Conservation (phyloP, 2,888 invertebrate species). For the Corbicula japonica region DNA sequence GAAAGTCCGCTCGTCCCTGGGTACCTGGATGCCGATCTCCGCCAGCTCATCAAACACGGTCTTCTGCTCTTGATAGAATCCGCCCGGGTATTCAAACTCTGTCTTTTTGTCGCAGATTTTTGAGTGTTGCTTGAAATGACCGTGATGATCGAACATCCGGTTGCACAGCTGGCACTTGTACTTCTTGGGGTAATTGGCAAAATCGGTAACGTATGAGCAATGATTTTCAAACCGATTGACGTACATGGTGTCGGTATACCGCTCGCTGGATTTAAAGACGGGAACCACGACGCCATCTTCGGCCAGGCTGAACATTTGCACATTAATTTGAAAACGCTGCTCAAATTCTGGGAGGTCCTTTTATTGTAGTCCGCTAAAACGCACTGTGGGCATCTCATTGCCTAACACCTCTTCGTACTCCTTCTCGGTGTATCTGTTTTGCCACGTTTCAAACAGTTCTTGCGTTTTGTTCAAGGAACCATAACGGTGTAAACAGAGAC, state of each 20-base stretch:
- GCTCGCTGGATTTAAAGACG: conserved; percentile 34
- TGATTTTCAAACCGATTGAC: conserved; percentile 48
- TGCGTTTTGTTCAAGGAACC: background rate
- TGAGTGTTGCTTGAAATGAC: conserved; percentile 13
- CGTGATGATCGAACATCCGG: conserved; percentile 10
- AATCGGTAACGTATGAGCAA: conserved; percentile 33
- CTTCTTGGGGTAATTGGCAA: conserved; percentile 37
- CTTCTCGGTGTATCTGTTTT: background rate
- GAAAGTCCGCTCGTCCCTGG: conserved; percentile 37
- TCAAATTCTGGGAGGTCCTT: conserved; percentile 39
- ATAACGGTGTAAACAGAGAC: conserved; percentile 31
- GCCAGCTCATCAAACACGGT: conserved; percentile 43
- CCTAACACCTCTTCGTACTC: background rate
- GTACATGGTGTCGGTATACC: conserved; percentile 39
- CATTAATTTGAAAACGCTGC: conserved; percentile 36
- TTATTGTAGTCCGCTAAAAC: background rate
- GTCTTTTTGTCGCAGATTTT: conserved; percentile 37
- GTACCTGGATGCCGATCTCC: conserved; percentile 40
- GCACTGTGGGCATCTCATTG: background rate
- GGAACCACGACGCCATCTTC: conserved; percentile 30
- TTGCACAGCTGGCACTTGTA: conserved; percentile 40
- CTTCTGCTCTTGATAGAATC: conserved; percentile 24
- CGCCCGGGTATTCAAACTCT: conserved; percentile 27
- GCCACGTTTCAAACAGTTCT: background rate
- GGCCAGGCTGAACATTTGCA: conserved; percentile 40